Evolutionary conservation across 2,113 vertebrate species (phyloP).

Genomic region (Mus musculus): DNA sequence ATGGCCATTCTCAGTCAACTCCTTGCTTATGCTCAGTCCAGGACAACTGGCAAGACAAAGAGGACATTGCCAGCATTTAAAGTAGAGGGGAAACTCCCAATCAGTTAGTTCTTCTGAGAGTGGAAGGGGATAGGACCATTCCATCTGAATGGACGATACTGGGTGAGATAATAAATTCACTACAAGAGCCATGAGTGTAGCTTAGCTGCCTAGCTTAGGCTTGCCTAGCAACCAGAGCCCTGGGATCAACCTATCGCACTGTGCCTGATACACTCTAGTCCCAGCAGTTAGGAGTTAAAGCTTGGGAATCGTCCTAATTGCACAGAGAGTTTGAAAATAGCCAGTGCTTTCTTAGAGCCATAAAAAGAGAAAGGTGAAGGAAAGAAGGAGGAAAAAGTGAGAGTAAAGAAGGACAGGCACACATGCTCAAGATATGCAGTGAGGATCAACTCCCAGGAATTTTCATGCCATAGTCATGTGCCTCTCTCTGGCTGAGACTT

Average conservation of each 20-base stretch:
- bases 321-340: background rate
- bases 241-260: background rate
- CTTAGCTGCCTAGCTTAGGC: background rate
- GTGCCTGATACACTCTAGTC: background rate
- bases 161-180: background rate
- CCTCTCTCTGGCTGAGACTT: background rate
- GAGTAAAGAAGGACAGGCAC: too few species aligned
- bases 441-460: background rate
- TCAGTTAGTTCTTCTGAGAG: background rate
- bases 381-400: background rate
- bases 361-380: too few species aligned
- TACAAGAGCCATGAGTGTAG: background rate
- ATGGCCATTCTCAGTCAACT: background rate
- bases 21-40: background rate
- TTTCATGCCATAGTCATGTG: fast-evolving
- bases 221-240: background rate
- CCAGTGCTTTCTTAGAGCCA: background rate
- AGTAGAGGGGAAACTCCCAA: background rate
- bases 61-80: background rate
- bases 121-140: background rate
- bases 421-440: background rate
- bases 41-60: background rate
- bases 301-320: background rate
- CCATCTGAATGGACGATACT: background rate
- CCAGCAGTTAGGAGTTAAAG: background rate